A percentile compares a stretch with the other conserved stretches of the same genome.
These are phyloP conservation scores for Benitochromis conjunctus DNA, from an alignment of 2,113 vertebrate species.

Conservation along the genomic window DNA sequence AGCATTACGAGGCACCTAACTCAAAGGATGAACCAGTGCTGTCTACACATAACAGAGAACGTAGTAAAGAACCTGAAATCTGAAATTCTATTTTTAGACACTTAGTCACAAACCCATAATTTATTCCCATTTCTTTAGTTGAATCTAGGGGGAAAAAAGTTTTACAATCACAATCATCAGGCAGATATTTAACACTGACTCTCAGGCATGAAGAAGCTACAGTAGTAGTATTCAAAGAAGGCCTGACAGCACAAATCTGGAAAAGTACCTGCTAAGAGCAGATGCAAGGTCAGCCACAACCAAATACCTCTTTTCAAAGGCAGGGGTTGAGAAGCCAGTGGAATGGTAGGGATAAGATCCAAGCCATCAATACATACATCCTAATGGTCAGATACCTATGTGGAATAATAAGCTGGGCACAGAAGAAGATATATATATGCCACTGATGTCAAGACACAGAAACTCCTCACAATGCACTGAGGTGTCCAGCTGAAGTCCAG, in stretches of 20 bases:
- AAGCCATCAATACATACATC: neutral
- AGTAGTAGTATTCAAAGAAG: neutral
- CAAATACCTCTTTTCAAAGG: neutral
- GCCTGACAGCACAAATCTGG: neutral
- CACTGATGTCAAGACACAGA: neutral
- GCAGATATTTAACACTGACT: fast-evolving
- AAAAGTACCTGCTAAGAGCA: fast-evolving
- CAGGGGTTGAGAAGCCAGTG: neutral
- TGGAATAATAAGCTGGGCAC: neutral
- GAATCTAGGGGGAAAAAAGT: fast-evolving
- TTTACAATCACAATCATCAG: neutral
- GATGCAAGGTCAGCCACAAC: neutral
- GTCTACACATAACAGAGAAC: neutral
- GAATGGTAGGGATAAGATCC: neutral
- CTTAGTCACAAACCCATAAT: neutral
- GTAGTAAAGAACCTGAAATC: neutral
- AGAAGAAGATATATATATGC: neutral
- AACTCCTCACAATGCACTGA: neutral
- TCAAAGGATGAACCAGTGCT: neutral
- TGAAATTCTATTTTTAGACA: neutral
- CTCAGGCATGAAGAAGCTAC: neutral
- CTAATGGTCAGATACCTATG: fast-evolving
- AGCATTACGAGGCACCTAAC: fast-evolving
- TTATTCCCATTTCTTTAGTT: neutral
- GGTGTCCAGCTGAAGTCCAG: neutral